Evolutionary conservation across 2,888 invertebrate species (phyloP), one percentile per base, ranked within the genome.

Genomic region (Netelia melanura): DNA sequence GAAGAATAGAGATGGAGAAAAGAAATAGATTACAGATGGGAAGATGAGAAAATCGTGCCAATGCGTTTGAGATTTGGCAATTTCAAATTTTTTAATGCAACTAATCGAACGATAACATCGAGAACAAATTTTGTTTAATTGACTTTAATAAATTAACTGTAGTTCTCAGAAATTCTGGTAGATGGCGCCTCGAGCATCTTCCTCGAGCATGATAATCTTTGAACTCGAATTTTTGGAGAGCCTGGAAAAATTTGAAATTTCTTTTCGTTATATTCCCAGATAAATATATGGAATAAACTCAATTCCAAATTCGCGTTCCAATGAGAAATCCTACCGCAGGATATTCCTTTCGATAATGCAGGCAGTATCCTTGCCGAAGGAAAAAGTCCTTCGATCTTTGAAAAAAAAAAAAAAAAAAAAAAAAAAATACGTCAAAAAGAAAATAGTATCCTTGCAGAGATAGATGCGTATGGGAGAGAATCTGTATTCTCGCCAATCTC

Each of bases 331-430:
- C 71, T 72, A 72, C 52, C 56, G 56, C 76, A 62, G 65, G 67
- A 75, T 77, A 71, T 58, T 62, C 67, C 72, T 61, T 81, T 72
- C 72, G 81, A 84, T 84, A 77, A 77, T 81, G 77, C 75, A 74
- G 54, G 43, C 58, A 68, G 25, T 2, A 64, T 75, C 21, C 64
- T 5, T 17, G n/a, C 54, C 25, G 3, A 14, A n/a, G 30, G n/a
- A 56, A 10, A 61, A n/a, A 52, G 2, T 77, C 43, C 25, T 6
- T 21, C 58, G 23, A n/a, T 3, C 3, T 14, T 21, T 65, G 65
- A 38, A 65, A 54, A 43, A 56, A 56, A 14, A 25, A 25, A 25
- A 25, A 25, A 3, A 25, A 25, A 17, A 17, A 17, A 17, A 17
- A 25, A 3, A 25, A 25, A 17, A 17, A 17, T 0, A 17, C 17